Percentiles rank a stretch among this genome's conserved stretches.
These are phyloP conservation scores for Unio pictorum DNA, from an alignment of 2,888 invertebrate genomes.

Conservation along the genomic window DNA sequence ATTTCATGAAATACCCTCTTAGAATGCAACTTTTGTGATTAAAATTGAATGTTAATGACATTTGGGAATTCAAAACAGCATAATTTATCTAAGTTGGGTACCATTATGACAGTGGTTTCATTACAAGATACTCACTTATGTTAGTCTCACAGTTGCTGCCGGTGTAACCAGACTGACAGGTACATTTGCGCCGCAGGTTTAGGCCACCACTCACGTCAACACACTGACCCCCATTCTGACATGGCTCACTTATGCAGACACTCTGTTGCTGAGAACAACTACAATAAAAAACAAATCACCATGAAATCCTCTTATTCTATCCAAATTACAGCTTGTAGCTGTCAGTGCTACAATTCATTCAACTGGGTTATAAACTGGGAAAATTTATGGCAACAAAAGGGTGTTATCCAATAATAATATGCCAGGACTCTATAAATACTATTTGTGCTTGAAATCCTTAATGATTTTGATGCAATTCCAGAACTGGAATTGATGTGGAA, in stretches of 20 bases:
- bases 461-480: too few species aligned
- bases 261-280: too few species aligned
- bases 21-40: too few species aligned
- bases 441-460: too few species aligned
- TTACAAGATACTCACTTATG: slow-evolving; percentile 32
- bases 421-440: too few species aligned
- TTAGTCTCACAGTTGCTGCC: slow-evolving; percentile 43
- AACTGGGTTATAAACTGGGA: too few species aligned
- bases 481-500: too few species aligned
- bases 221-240: slow-evolving; percentile 92
- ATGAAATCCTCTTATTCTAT: slow-evolving; percentile 82
- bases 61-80: not conserved
- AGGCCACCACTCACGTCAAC: slow-evolving; percentile 18
- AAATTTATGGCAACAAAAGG: too few species aligned
- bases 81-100: not conserved
- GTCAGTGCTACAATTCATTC: slow-evolving; percentile 25
- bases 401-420: too few species aligned
- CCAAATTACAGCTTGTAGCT: slow-evolving; percentile 73
- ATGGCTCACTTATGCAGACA: slow-evolving; percentile 75
- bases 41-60: too few species aligned
- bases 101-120: not conserved
- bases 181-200: slow-evolving; percentile 41
- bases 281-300: too few species aligned
- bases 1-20: too few species aligned
- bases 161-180: slow-evolving; percentile 43